phyloP scores from a whole-genome alignment of 92 coral and sea anemone species.

The Paragorgia papillata region DNA sequence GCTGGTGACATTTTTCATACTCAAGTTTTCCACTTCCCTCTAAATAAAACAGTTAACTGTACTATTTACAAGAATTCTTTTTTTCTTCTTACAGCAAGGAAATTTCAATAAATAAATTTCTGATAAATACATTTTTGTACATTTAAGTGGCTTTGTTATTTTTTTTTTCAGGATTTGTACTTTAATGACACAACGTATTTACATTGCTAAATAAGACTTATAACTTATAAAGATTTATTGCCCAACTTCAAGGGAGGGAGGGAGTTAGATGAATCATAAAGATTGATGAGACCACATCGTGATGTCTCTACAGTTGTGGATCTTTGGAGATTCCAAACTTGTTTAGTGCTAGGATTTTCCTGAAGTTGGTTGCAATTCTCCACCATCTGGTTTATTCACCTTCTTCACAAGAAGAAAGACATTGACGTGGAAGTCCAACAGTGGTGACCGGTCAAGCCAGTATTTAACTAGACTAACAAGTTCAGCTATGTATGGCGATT shows the following conservation, averaged over 20 bases:
- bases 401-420: conserved; percentile 87
- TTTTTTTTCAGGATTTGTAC: conserved; percentile 14
- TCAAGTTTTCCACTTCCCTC: neutral
- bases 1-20: neutral
- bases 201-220: neutral
- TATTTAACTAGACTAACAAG: conserved; percentile 82
- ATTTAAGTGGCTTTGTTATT: conserved; percentile 13
- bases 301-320: neutral
- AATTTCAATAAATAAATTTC: conserved; percentile 3
- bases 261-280: neutral
- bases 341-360: neutral
- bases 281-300: too few species aligned
- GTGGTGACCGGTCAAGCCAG: conserved; percentile 97
- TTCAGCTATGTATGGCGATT: conserved; percentile 76
- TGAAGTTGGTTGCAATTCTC: neutral
- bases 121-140: conserved; percentile 45
- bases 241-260: neutral
- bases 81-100: neutral
- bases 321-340: neutral
- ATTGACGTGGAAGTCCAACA: conserved; percentile 86
- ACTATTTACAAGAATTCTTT: neutral
- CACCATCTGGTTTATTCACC: neutral
- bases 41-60: neutral
- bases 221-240: neutral
- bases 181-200: neutral